phyloP scores from a whole-genome alignment of 2,113 vertebrate species.

The Lasiurus cinereus region DNA sequence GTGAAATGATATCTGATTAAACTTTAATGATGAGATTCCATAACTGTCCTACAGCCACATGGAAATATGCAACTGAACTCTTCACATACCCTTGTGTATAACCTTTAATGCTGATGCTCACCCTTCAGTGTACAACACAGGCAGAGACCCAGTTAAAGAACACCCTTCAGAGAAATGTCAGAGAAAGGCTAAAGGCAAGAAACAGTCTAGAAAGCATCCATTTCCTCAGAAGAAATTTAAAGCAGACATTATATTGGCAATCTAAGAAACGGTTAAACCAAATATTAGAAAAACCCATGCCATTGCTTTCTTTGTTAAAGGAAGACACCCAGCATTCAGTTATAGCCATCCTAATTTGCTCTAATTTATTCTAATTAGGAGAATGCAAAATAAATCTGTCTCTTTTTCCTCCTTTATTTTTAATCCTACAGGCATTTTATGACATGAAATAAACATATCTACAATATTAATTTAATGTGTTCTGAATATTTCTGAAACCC shows the following conservation, averaged over 20 bases:
- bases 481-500: slow-evolving; percentile 13
- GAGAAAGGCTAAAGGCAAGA: background rate
- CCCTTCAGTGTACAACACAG: background rate
- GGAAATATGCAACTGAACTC: background rate
- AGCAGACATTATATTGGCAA: background rate
- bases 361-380: background rate
- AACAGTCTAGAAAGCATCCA: background rate
- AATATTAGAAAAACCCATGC: background rate
- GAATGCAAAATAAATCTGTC: slow-evolving; percentile 5
- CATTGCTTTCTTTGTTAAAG: background rate
- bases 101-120: background rate
- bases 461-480: background rate
- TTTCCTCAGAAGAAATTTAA: slow-evolving; percentile 37
- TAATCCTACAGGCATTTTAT: background rate
- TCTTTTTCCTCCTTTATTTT: background rate
- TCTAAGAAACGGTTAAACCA: background rate
- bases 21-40: background rate
- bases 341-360: background rate
- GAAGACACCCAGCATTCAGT: background rate
- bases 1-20: slow-evolving; percentile 46
- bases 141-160: background rate
- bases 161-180: background rate
- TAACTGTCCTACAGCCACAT: background rate
- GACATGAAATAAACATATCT: slow-evolving; percentile 6
- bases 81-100: background rate